Percentiles rank a stretch among this genome's conserved stretches.
Conservation (phyloP, 1,140 invertebrate species). For the Ceratoteleas bidentatus region DNA sequence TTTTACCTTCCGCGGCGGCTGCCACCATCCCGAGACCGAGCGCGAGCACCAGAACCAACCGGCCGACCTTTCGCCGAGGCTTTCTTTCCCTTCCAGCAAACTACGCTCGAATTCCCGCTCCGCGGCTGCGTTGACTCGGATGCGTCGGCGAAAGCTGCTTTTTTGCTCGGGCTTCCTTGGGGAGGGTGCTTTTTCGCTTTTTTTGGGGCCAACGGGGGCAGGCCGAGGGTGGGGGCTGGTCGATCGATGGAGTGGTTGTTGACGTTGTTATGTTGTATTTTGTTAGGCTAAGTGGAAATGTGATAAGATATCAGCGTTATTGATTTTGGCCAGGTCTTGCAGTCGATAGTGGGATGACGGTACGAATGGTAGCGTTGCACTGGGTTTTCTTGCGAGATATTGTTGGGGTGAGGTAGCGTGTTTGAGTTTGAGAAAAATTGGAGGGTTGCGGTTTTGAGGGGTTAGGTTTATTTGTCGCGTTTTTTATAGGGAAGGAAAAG, state of each 20-base stretch:
- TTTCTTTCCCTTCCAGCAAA: conserved; percentile 37
- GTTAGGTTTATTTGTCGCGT: no score
- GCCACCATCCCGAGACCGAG: conserved; percentile 28
- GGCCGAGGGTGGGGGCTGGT: conserved; percentile 2
- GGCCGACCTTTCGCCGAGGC: conserved; percentile 37
- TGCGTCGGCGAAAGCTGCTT: not conserved
- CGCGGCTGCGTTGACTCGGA: not conserved
- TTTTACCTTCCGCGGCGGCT: conserved; percentile 53
- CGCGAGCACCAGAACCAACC: conserved; percentile 41
- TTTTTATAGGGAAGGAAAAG: no score
- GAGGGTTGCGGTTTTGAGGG: no score
- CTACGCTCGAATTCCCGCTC: conserved; percentile 9
- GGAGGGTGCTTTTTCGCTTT: no score
- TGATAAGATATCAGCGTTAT: conserved; percentile 55
- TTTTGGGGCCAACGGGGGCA: not conserved
- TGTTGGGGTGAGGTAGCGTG: no score
- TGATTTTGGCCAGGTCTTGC: conserved; percentile 35
- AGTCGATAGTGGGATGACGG: not conserved
- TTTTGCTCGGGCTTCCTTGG: not conserved
- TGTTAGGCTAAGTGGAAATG: conserved; percentile 27
- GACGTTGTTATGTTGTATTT: no score
- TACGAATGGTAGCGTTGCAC: no score
- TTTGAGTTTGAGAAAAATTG: no score
- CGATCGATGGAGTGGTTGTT: conserved; percentile 42
- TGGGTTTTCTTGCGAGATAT: no score